These are phyloP conservation scores for Drosophila virilis DNA, from an alignment of 1,140 invertebrate genomes.

Conservation along the genomic window DNA sequence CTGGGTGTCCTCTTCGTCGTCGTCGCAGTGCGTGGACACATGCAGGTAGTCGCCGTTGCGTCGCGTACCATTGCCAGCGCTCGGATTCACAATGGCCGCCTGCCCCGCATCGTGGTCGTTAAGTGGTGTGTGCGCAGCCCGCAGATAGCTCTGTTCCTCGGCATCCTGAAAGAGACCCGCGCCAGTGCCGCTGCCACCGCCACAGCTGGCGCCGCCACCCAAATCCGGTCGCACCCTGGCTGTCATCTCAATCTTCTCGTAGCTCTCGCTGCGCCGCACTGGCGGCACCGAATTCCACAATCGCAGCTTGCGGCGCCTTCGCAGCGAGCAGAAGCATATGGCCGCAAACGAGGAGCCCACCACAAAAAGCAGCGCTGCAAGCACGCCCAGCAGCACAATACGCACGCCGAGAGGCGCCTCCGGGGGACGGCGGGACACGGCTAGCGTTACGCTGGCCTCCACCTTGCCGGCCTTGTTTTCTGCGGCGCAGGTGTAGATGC, in stretches of 20 bases:
- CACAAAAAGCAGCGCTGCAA: constrained; percentile 86
- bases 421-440: constrained; percentile 86
- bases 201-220: constrained; percentile 84
- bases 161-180: constrained; percentile 67
- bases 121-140: constrained; percentile 66
- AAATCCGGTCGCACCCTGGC: constrained; percentile 71
- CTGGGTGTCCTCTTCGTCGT: constrained; percentile 86
- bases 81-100: constrained; percentile 80
- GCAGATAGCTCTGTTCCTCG: constrained; percentile 69
- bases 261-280: constrained; percentile 86
- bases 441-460: constrained; percentile 89
- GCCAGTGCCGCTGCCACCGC: constrained; percentile 72
- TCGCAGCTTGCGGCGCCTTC: constrained; percentile 81
- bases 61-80: constrained; percentile 71
- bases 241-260: constrained; percentile 91
- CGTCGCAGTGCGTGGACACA: constrained; percentile 87
- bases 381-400: constrained; percentile 85
- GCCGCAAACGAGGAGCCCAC: constrained; percentile 87
- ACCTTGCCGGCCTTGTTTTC: constrained; percentile 91
- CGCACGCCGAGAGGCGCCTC: constrained; percentile 85
- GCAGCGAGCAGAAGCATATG: constrained; percentile 86
- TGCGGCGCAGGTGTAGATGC: constrained; percentile 90
- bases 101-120: constrained; percentile 49
- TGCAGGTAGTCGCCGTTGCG: constrained; percentile 89
- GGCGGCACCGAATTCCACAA: constrained; percentile 80